Percentiles rank a stretch among this genome's conserved stretches.
Evolutionary conservation across 2,888 invertebrate species (phyloP).

Genomic region (Papilio demoleus): DNA sequence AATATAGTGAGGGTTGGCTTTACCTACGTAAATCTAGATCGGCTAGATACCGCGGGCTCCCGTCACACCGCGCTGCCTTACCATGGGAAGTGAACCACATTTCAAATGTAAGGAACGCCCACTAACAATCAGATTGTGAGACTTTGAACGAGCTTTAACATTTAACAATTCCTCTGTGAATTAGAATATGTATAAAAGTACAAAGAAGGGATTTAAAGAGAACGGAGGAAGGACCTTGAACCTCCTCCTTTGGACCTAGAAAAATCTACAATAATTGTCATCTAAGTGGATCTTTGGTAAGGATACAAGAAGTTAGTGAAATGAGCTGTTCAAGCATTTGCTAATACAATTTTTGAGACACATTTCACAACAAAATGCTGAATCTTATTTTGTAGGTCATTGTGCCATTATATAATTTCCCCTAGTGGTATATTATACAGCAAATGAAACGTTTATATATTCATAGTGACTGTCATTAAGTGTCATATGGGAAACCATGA

Average conservation of each 20-base stretch:
- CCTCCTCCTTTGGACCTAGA: no score
- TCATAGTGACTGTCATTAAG: slow-evolving; percentile 41
- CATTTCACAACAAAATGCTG: not conserved
- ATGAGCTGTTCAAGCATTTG: no score
- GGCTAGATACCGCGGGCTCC: slow-evolving; percentile 62
- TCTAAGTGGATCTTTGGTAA: no score
- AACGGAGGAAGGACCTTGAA: no score
- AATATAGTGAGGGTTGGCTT: slow-evolving; percentile 42
- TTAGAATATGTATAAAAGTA: not conserved
- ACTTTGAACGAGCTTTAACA: slow-evolving; percentile 42
- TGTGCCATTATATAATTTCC: not conserved
- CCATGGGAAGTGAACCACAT: slow-evolving; percentile 65
- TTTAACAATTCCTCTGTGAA: slow-evolving; percentile 21
- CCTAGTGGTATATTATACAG: slow-evolving; percentile 42
- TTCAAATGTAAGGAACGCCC: slow-evolving; percentile 58
- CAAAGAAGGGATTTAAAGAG: slow-evolving; percentile 6
- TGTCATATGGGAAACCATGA: slow-evolving; percentile 45
- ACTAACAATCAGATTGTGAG: slow-evolving; percentile 44
- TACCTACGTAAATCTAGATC: slow-evolving; percentile 50
- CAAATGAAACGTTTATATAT: slow-evolving; percentile 48
- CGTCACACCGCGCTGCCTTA: slow-evolving; percentile 73
- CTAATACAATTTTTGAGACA: not conserved
- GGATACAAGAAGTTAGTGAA: no score
- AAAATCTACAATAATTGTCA: no score
- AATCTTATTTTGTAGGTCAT: not conserved